Base-by-base conservation (phyloP, 2,113 vertebrate genomes). In the Synchiropus splendidus region DNA sequence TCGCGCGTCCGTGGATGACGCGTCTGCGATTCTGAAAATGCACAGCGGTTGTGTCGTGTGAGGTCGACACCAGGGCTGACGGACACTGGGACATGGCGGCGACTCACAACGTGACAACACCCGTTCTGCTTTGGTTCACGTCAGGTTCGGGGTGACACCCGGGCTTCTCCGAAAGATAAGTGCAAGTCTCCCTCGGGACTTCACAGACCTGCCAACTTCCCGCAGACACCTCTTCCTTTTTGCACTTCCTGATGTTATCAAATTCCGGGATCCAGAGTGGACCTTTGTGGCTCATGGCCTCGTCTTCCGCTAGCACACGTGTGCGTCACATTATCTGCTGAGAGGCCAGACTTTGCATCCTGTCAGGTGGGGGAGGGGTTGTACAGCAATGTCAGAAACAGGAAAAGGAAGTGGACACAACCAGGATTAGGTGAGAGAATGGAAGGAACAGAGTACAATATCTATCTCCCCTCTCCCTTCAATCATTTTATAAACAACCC, bases 261-360 rank as follows among this genome's bases (percentile, higher is more conserved):
- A 70, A 70, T 70, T 77, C 74, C 62, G 33, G 77, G 77, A 79
- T 77, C 80, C 73, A 44, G 78, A 54, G 69, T 51, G 74, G 75
- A 77, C 70, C 81, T 85, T 85, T 86, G 83, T 86, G 80, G 74
- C 79, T 74, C 79, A 68, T 74, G 72, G 77, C 78, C 79, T 56
- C 44, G 46, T 71, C 77, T 87, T 86, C 85, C 85, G 81, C 57
- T 68, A 46, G 64, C 80, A 86, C 82, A 84, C 85, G 85, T 87
- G 82, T 85, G 78, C 81, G 84, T 87, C 84, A 84, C 85, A 83
- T 86, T 87, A 87, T 86, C 84, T 84, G 82, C 72, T 78, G 79
- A 83, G 79, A 78, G 81, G 79, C 81, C 80, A 85, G 81, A 82
- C 80, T 64, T 67, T 5, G 52, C 75, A 82, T 87, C 85, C 84